A percentile compares a stretch with the other conserved stretches of the same genome.
These are phyloP conservation scores for Noctua janthina DNA, from an alignment of 2,888 invertebrate species.

Conservation along the genomic window DNA sequence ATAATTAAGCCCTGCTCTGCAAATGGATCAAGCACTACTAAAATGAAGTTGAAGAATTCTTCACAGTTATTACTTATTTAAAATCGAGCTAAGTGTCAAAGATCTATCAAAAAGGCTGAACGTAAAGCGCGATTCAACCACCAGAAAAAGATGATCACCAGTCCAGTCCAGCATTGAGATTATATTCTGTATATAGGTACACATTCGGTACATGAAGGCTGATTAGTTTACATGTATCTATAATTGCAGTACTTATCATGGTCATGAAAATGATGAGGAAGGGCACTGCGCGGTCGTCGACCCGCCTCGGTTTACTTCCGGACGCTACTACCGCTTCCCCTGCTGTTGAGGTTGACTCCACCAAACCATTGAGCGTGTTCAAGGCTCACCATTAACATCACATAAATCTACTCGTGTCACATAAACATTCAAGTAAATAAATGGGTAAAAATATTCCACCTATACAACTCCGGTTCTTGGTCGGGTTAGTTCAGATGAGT, in stretches of 20 bases:
- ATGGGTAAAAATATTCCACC: constrained; percentile 44
- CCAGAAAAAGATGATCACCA: not conserved
- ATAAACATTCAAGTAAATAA: constrained; percentile 32
- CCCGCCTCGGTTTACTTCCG: constrained; percentile 70
- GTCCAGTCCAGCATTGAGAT: not conserved
- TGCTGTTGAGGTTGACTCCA: constrained; percentile 63
- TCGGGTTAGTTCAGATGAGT: constrained; percentile 36
- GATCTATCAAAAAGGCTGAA: not conserved
- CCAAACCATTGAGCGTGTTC: constrained; percentile 70
- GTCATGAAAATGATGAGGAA: constrained; percentile 64
- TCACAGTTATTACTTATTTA: not conserved
- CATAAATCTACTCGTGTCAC: constrained; percentile 30
- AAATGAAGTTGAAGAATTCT: not conserved
- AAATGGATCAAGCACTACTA: not conserved
- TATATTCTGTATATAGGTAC: no score
- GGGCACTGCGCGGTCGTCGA: constrained; percentile 77
- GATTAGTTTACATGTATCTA: not conserved
- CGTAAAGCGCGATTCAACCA: not conserved
- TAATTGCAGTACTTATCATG: constrained; percentile 6
- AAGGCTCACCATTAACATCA: constrained; percentile 58
- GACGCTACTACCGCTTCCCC: constrained; percentile 70
- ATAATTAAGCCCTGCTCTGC: not conserved
- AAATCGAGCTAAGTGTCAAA: not conserved
- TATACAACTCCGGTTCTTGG: constrained; percentile 35
- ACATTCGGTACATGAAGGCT: not conserved